phyloP scores from a whole-genome alignment of 2,888 invertebrate genomes.

The Caprella mutica region DNA sequence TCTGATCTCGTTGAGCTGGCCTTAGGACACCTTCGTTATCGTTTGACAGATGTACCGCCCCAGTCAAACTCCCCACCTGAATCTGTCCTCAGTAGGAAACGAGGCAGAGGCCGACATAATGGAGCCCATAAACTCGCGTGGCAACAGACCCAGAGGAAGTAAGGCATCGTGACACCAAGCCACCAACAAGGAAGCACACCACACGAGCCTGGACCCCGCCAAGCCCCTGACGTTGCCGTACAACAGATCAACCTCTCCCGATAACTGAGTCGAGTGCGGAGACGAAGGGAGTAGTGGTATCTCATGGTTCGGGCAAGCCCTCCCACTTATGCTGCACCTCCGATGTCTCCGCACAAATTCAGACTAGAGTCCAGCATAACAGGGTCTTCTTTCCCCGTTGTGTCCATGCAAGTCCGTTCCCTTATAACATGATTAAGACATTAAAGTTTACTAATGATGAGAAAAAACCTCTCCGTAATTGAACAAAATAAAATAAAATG shows the following conservation, averaged over 20 bases:
- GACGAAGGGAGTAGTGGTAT: slow-evolving; percentile 48
- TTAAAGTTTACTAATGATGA: no score
- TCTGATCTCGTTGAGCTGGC: slow-evolving; percentile 55
- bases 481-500: no score
- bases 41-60: slow-evolving; percentile 50
- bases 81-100: slow-evolving; percentile 51
- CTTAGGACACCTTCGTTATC: slow-evolving; percentile 55
- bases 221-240: no score
- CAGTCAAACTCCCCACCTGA: slow-evolving; percentile 56
- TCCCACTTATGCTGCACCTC: slow-evolving; percentile 16
- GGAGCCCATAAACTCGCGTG: neutral
- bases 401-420: slow-evolving; percentile 56
- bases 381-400: slow-evolving; percentile 62
- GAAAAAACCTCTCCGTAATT: no score
- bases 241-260: no score
- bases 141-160: no score
- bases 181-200: no score
- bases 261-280: no score
- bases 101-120: slow-evolving; percentile 40
- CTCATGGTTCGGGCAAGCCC: slow-evolving; percentile 38
- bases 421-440: no score
- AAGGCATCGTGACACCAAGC: no score
- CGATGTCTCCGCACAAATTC: slow-evolving; percentile 1
- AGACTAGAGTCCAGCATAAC: slow-evolving; percentile 42
- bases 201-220: no score